A percentile compares a stretch with the other conserved stretches of the same genome.
These are phyloP conservation scores for Trachythela sp. DNA, from an alignment of 64 coral and sea anemone species.

Conservation along the genomic window DNA sequence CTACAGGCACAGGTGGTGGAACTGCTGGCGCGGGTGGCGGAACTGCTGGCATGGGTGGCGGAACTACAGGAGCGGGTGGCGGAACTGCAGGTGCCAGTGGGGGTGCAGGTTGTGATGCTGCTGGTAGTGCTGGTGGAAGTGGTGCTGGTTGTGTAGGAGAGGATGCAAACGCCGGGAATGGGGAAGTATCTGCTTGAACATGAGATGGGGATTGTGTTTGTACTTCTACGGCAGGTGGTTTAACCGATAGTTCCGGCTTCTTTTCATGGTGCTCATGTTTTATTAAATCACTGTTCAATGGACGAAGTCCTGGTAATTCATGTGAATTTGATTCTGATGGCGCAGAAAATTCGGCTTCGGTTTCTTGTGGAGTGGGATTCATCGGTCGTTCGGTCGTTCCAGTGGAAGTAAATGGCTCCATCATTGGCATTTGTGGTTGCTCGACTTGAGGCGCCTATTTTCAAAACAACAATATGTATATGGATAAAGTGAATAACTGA, in stretches of 20 bases:
- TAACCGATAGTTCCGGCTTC: background rate
- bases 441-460: background rate
- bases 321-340: background rate
- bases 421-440: background rate
- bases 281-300: background rate
- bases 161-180: background rate
- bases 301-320: slow-evolving; percentile 2
- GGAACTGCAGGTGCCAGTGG: background rate
- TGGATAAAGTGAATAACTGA: too few species aligned
- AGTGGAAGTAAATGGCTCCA: background rate
- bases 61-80: background rate
- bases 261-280: background rate
- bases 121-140: background rate
- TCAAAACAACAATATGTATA: too few species aligned
- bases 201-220: background rate
- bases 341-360: background rate
- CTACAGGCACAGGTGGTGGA: background rate
- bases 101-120: background rate
- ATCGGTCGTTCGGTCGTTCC: background rate
- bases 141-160: background rate
- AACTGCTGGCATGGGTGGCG: background rate
- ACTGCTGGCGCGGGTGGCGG: background rate
- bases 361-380: slow-evolving; percentile 6
- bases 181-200: background rate
- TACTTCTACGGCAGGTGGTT: background rate